Base-by-base conservation (phyloP, 1,140 invertebrate species). In the Drosophila ogumai region DNA sequence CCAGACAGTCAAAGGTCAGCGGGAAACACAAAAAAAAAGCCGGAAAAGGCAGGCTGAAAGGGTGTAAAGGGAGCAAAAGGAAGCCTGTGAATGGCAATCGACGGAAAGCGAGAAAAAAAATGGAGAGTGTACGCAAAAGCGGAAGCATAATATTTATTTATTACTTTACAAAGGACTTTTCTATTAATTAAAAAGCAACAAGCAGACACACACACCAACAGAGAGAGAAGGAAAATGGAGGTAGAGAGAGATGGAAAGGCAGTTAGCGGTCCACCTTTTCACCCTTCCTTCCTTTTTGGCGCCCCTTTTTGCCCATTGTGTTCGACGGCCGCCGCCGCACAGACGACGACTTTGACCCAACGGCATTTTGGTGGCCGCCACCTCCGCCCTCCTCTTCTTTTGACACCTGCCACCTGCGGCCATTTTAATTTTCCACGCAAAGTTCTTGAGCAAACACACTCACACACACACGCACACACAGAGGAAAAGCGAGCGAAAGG, bases 101-200 rank as follows among this genome's bases (percentile, higher is more conserved):
- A 73, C 66, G 63, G 54, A 64, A 50, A 69, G 69, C 75, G 60
- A 65, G 59, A 75, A 72, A 90, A 84, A 52, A 54, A 54, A 34
- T 12, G 28, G 44, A 54, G 50, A 54, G 52, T 72, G 80, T 79
- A 90, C 73, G 85, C 76, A 82, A 81, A 79, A 75, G 74, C 78
- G 82, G 82, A 91, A 88, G 65, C 86, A 91, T 91, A 91, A 91
- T 91, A 91, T 91, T 91, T 91, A 91, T 91, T 91, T 91, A 91
- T 91, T 90, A 91, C 90, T 91, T 84, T 88, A 91, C 90, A 91
- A 91, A 91, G 90, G 90, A 91, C 90, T 91, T 91, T 92, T 90
- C 91, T 92, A 92, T 92, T 92, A 92, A 92, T 92, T 92, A 92
- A 92, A 92, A 92, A 92, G 91, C 91, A 92, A 92, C 91, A 92